Percentiles rank a stretch among this genome's conserved stretches.
Conservation (phyloP, 2,797 vertebrate genomes). For the Darevskia mixta region DNA sequence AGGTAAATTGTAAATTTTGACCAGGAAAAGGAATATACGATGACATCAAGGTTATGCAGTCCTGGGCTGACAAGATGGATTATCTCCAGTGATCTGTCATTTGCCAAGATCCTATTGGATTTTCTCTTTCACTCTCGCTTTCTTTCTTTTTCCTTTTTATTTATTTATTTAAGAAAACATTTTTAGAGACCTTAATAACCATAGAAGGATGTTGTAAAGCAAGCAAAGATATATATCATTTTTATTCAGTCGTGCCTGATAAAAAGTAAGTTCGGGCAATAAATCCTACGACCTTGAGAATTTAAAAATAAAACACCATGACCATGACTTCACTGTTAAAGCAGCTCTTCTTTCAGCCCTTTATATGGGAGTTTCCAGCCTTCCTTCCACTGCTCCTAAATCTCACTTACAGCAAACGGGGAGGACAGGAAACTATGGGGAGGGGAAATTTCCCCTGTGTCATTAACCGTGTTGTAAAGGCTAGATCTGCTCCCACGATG, state of each 20-base stretch:
- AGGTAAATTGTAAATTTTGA: constrained; percentile 68
- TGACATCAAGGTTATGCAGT: constrained; percentile 80
- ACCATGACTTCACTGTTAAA: constrained; percentile 39
- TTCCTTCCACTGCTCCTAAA: not conserved
- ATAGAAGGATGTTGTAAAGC: constrained; percentile 72
- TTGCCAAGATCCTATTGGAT: constrained; percentile 66
- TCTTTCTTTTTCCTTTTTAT: not conserved
- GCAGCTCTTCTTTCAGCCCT: constrained; percentile 34
- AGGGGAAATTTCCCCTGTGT: not conserved
- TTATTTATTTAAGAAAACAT: constrained; percentile 64
- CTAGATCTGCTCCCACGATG: not conserved
- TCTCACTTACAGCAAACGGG: not conserved
- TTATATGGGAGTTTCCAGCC: constrained; percentile 16
- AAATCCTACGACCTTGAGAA: constrained; percentile 76
- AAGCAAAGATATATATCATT: constrained; percentile 75
- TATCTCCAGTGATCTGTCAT: constrained; percentile 61
- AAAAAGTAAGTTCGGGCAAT: constrained; percentile 74
- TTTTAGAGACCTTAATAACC: constrained; percentile 76
- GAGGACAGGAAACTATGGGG: not conserved
- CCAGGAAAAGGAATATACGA: constrained; percentile 70
- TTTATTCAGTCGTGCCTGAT: constrained; percentile 74
- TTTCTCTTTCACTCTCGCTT: constrained; percentile 47
- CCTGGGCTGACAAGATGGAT: constrained; percentile 75
- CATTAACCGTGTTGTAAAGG: not conserved
- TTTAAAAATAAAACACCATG: constrained; percentile 61